Conservation (phyloP, 2,888 invertebrate genomes). For the Anoncus sp. region DNA sequence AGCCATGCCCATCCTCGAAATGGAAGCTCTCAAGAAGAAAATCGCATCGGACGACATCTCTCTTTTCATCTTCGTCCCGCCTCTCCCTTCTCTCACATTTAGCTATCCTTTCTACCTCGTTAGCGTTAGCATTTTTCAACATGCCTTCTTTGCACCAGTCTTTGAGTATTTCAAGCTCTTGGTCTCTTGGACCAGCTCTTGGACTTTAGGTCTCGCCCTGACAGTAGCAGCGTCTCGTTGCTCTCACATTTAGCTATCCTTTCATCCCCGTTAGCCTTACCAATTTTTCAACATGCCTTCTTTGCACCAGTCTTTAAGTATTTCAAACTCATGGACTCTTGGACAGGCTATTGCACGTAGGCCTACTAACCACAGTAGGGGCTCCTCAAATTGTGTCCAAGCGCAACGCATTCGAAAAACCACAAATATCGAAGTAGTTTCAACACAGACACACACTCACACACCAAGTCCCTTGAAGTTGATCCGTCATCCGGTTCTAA, state of each 20-base stretch:
- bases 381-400: neutral
- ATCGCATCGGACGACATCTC: constrained; percentile 66
- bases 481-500: constrained; percentile 78
- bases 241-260: constrained; percentile 3
- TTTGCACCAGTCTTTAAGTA: constrained; percentile 11
- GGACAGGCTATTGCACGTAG: too few species aligned
- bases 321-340: constrained; percentile 1
- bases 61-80: constrained; percentile 13
- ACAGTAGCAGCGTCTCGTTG: neutral
- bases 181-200: too few species aligned
- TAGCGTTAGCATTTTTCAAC: constrained; percentile 52
- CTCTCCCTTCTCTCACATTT: neutral
- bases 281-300: constrained; percentile 42
- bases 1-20: constrained; percentile 57
- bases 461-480: constrained; percentile 68
- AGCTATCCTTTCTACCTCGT: constrained; percentile 46
- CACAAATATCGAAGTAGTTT: constrained; percentile 6
- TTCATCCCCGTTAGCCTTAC: constrained; percentile 52
- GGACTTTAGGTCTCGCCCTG: too few species aligned
- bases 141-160: neutral
- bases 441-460: neutral
- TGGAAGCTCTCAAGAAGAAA: constrained; percentile 70
- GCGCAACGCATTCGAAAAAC: neutral
- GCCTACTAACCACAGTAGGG: too few species aligned
- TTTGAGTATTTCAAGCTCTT: constrained; percentile 15